These are phyloP conservation scores for Habropoda laboriosa DNA, from an alignment of 1,140 invertebrate genomes.

Conservation along the genomic window DNA sequence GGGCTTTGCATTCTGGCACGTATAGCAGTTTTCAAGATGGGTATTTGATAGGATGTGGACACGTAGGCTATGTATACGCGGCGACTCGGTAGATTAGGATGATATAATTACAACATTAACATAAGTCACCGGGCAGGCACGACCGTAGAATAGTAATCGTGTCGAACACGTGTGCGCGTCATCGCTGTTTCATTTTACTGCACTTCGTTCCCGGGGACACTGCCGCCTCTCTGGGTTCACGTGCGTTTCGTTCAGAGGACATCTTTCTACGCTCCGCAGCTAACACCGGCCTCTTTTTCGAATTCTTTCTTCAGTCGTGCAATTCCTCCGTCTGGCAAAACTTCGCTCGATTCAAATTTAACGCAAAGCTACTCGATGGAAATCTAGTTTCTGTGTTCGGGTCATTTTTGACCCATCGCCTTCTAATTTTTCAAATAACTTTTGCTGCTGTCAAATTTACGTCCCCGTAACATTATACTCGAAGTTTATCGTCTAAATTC, in stretches of 20 bases:
- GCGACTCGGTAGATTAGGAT: slow-evolving; percentile 79
- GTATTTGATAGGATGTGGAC: slow-evolving; percentile 80
- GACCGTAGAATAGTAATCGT: slow-evolving; percentile 80
- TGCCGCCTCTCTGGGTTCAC: slow-evolving; percentile 40
- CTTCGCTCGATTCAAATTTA: too few species aligned
- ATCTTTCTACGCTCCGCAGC: slow-evolving; percentile 34
- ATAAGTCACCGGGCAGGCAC: slow-evolving; percentile 80
- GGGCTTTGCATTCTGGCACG: slow-evolving; percentile 79
- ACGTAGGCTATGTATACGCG: slow-evolving; percentile 74
- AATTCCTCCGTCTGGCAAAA: too few species aligned
- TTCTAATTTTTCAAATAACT: too few species aligned
- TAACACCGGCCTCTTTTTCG: neutral
- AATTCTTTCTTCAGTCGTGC: too few species aligned
- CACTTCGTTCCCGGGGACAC: slow-evolving; percentile 40
- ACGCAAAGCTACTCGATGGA: too few species aligned
- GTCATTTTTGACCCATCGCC: too few species aligned
- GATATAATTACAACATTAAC: slow-evolving; percentile 83
- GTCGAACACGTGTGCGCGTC: slow-evolving; percentile 77
- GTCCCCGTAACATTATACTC: too few species aligned
- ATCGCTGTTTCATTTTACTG: slow-evolving; percentile 65
- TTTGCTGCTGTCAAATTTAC: too few species aligned
- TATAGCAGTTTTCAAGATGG: slow-evolving; percentile 81
- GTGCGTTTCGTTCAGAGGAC: slow-evolving; percentile 38
- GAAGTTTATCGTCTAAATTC: too few species aligned
- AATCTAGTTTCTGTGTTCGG: too few species aligned